Conservation (phyloP, 2,113 vertebrate genomes). For the Pterophyllum scalare region DNA sequence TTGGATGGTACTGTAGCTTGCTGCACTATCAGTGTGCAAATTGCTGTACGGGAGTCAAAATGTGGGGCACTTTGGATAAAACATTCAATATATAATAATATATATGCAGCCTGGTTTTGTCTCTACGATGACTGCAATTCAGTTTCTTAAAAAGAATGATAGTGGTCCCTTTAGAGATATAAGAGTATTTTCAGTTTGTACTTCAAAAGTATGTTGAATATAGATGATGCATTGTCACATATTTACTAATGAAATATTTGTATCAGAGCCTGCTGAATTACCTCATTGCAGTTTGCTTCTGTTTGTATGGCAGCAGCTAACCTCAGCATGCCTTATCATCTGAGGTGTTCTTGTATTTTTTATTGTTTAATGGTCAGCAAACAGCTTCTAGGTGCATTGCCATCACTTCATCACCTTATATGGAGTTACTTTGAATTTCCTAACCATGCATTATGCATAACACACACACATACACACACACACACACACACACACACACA, state of each 20-base stretch:
- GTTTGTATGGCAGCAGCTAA: not conserved
- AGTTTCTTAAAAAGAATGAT: not conserved
- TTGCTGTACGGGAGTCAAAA: not conserved
- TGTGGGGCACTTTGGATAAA: not conserved
- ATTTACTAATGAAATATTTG: not conserved
- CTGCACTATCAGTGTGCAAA: slow-evolving; percentile 3
- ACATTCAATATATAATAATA: not conserved
- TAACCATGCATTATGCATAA: not conserved
- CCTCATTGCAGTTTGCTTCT: not conserved
- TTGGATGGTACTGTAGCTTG: not conserved
- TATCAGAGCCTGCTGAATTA: not conserved
- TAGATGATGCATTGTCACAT: not conserved
- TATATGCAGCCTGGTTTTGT: not conserved
- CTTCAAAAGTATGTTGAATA: not conserved
- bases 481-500: not conserved
- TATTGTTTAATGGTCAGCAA: not conserved
- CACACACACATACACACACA: no score
- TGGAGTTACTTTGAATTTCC: not conserved
- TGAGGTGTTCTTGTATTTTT: not conserved
- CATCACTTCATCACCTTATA: not conserved
- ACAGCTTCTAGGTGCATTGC: not conserved
- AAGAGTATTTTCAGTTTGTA: not conserved
- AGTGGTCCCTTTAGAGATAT: not conserved
- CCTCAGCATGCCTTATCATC: not conserved
- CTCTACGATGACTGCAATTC: not conserved